phyloP scores from a whole-genome alignment of 2,797 vertebrate genomes.

The Syngnathus acus region DNA sequence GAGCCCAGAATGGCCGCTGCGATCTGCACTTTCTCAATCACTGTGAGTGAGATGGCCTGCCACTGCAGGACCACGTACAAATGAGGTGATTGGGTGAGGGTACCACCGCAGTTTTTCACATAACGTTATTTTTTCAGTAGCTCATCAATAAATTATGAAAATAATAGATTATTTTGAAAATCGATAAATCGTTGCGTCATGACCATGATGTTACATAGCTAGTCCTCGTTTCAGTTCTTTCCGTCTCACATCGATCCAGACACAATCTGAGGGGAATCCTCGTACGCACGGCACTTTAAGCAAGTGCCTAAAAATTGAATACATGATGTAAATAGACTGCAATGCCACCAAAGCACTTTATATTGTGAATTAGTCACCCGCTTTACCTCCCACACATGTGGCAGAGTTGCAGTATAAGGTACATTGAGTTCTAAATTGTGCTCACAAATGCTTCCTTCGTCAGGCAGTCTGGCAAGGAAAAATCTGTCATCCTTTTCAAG shows the following conservation, averaged over 20 bases:
- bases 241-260: neutral
- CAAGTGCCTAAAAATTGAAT: neutral
- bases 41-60: slow-evolving; percentile 98
- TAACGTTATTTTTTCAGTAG: no score
- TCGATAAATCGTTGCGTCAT: no score
- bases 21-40: slow-evolving; percentile 98
- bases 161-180: no score
- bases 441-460: neutral
- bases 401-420: neutral
- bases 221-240: neutral
- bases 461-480: neutral
- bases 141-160: no score
- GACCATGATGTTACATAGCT: neutral
- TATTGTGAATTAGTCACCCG: neutral
- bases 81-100: neutral
- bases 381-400: slow-evolving; percentile 1
- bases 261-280: neutral
- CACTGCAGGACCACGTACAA: slow-evolving; percentile 69
- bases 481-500: neutral
- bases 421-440: neutral
- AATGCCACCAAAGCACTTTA: neutral
- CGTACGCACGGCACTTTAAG: neutral
- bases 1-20: slow-evolving; percentile 95
- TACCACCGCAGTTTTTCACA: no score
- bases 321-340: slow-evolving; percentile 7